phyloP scores from a whole-genome alignment of 1,140 invertebrate genomes.

The Euschistus heros region DNA sequence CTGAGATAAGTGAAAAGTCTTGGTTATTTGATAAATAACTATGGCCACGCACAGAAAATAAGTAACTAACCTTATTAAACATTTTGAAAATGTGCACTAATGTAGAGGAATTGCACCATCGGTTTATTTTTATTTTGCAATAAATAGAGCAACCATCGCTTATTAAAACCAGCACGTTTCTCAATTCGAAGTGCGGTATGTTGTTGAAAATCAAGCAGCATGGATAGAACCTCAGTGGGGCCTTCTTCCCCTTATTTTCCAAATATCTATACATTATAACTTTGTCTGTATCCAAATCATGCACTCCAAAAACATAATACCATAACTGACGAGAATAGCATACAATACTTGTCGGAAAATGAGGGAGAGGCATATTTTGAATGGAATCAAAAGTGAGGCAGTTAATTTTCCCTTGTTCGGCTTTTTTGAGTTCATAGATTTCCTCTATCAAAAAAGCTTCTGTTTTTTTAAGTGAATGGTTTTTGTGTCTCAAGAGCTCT shows the following conservation, averaged over 20 bases:
- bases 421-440: neutral
- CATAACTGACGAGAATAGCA: neutral
- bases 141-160: constrained; percentile 6
- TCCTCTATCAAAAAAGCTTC: neutral
- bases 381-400: constrained; percentile 8
- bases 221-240: constrained; percentile 8
- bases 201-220: constrained; percentile 4
- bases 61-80: constrained; percentile 6
- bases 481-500: neutral
- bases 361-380: constrained; percentile 9
- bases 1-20: constrained; percentile 6
- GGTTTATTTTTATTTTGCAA: neutral
- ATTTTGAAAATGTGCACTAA: neutral
- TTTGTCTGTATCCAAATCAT: neutral
- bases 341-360: neutral
- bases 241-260: constrained; percentile 13
- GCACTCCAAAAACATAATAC: constrained; percentile 13
- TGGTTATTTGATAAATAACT: neutral
- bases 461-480: neutral
- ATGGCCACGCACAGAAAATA: neutral
- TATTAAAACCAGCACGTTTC: neutral
- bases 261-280: constrained; percentile 10
- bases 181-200: neutral
- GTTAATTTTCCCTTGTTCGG: neutral
- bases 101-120: constrained; percentile 2